Evolutionary conservation across 1,140 invertebrate species (phyloP), one percentile per base, ranked within the genome.

Genomic region (Scaptomyza montana): DNA sequence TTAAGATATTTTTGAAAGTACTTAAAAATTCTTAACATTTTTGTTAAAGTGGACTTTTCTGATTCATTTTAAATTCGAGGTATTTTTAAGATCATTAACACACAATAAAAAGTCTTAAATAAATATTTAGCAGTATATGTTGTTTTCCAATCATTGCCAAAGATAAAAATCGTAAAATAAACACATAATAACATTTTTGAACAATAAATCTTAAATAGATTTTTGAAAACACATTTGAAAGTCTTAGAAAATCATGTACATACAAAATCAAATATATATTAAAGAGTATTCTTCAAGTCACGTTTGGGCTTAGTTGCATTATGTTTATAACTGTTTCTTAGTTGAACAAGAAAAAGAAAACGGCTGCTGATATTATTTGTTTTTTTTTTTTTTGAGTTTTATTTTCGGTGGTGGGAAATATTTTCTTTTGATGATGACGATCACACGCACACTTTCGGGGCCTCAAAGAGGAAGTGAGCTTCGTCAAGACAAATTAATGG

Each of bases 401-500:
- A 80, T 63, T 62, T 77, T 67, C 54, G 76, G 77, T 62, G 82
- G 74, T 85, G 81, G 78, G 81, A 87, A 86, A 78, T 78, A 62
- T 80, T 86, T 84, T 77, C 80, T 59, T 86, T 85, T 84, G 77
- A 84, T 77, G 80, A 43, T 33, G 21, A 21, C 54, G 13, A 53
- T 28, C 61, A 19, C 10, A 12, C 30, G 13, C 33, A 36, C 33
- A 36, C 33, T 36, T 36, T 36, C 2, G n/a, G 47, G 8, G 36
- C 36, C 10, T 6, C 30, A 3, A 9, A 39, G 43, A 65, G 19
- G 19, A 12, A 39, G 33, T 39, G 49, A 21, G 21, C 57, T 59
- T 72, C 30, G 16, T 49, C 43, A 43, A 68, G 64, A 54, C 55
- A 73, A 73, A 73, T 73, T 68, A 65, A 67, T 68, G 70, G 70